Percentiles rank a stretch among this genome's conserved stretches.
Conservation (phyloP, 1,140 invertebrate genomes). For the honey bee (Apis mellifera) region DNA sequence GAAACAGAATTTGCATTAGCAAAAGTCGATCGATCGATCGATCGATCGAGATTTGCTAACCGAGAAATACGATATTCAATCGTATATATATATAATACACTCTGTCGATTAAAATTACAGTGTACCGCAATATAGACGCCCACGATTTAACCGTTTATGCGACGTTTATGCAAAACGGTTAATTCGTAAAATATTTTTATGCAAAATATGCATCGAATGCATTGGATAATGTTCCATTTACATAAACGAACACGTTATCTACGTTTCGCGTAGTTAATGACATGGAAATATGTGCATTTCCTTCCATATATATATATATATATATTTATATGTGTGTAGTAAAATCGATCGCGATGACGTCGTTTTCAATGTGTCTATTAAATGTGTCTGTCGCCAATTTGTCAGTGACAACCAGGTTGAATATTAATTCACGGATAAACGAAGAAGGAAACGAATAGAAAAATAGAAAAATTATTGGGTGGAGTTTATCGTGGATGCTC, state of each 20-base stretch:
- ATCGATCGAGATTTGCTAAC: no score
- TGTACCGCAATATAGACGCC: no score
- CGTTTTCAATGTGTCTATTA: constrained; percentile 2
- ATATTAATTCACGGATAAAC: constrained; percentile 15
- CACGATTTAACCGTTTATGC: no score
- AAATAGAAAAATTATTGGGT: background rate
- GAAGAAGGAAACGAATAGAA: constrained; percentile 5
- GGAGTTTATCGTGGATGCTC: constrained; percentile 10
- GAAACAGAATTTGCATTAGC: background rate
- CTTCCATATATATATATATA: background rate
- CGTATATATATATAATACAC: no score
- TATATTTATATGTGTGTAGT: no score
- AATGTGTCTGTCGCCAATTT: constrained; percentile 38
- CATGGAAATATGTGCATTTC: background rate
- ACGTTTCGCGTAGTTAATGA: background rate
- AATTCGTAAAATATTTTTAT: background rate
- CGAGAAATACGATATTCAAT: no score
- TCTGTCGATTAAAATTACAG: no score
- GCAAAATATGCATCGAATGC: background rate
- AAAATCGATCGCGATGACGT: constrained; percentile 19
- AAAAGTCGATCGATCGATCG: background rate
- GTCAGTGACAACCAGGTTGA: constrained; percentile 31
- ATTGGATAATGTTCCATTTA: background rate
- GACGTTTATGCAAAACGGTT: no score
- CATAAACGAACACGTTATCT: background rate